Evolutionary conservation across 2,113 vertebrate species (phyloP).

Genomic region (Callospermophilus lateralis): DNA sequence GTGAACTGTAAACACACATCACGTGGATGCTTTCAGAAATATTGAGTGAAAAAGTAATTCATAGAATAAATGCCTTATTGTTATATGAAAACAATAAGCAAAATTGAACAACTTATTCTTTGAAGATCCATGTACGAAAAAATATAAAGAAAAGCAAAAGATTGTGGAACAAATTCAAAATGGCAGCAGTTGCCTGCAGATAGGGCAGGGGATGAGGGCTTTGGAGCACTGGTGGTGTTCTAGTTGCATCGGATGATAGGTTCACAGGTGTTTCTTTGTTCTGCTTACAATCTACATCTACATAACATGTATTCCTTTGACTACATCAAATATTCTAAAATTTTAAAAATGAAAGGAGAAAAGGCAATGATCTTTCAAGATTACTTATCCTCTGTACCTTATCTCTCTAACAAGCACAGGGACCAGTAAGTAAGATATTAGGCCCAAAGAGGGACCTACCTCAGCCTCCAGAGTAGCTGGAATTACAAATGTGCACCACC

Average conservation of each 20-base stretch:
- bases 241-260: neutral
- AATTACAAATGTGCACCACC: too few relatives aligned
- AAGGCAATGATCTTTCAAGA: neutral
- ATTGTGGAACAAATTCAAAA: conserved; percentile 7
- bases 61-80: neutral
- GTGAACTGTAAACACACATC: neutral
- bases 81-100: conserved; percentile 24
- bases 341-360: neutral
- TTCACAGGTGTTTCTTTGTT: neutral
- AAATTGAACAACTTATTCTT: neutral
- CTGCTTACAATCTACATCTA: neutral
- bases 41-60: conserved; percentile 36
- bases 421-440: neutral
- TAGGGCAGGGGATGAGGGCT: neutral
- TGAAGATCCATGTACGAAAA: neutral
- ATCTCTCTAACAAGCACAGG: neutral
- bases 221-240: neutral
- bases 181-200: neutral
- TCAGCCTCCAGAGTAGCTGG: too few relatives aligned
- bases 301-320: neutral
- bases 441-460: neutral
- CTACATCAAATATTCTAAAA: neutral
- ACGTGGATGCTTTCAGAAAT: neutral
- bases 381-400: neutral
- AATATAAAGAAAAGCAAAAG: conserved; percentile 61